phyloP scores from a whole-genome alignment of 2,113 vertebrate species.

The Antechinus stuartii region DNA sequence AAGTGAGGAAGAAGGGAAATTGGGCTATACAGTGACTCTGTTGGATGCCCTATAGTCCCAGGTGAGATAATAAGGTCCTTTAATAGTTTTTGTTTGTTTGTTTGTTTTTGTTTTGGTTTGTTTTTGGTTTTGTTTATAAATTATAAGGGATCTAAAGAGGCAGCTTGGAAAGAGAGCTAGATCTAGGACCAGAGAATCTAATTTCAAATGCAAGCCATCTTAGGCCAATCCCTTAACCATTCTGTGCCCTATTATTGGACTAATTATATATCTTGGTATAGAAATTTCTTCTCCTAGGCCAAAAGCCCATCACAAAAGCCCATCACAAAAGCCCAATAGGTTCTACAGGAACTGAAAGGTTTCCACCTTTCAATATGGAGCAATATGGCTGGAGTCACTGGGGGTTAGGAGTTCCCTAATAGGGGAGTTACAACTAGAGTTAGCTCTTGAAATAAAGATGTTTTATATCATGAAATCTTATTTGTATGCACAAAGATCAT shows the following conservation, averaged over 20 bases:
- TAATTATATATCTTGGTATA: background rate
- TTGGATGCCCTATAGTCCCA: background rate
- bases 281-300: background rate
- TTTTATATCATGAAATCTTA: background rate
- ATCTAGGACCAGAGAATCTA: background rate
- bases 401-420: background rate
- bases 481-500: background rate
- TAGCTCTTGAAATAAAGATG: background rate
- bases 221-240: background rate
- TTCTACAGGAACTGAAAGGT: background rate
- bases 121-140: background rate
- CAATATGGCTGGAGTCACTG: background rate
- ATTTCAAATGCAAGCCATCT: background rate
- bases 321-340: background rate
- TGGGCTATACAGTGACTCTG: background rate
- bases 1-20: background rate
- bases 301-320: background rate
- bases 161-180: background rate
- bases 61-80: background rate
- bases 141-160: background rate
- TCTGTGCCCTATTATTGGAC: background rate
- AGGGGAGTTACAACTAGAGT: background rate
- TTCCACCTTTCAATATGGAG: background rate
- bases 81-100: background rate
- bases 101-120: too few species aligned